Percentiles rank a stretch among this genome's conserved stretches.
Evolutionary conservation across 2,113 vertebrate species (phyloP).

Genomic region (Pachypanchax playfairii): DNA sequence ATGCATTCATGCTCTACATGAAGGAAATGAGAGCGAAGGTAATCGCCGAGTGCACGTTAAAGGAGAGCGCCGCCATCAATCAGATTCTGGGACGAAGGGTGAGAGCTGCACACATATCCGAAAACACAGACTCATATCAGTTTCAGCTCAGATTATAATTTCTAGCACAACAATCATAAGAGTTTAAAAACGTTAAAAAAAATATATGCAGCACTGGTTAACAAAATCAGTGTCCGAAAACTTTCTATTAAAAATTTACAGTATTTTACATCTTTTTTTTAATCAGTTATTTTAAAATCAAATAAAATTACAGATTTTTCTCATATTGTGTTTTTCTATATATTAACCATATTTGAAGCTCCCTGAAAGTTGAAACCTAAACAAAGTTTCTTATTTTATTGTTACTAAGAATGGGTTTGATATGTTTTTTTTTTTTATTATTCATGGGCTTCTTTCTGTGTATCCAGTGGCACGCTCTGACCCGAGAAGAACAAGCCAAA

Average conservation of each 20-base stretch:
- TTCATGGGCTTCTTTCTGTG: conserved; percentile 21
- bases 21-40: conserved; percentile 99
- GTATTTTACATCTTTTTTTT: no score
- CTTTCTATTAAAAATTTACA: no score
- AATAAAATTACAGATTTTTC: no score
- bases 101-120: conserved; percentile 56
- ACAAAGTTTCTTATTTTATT: no score
- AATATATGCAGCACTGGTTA: neutral
- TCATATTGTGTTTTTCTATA: no score
- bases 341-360: no score
- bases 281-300: no score
- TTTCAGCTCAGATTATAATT: conserved; percentile 46
- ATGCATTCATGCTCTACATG: conserved; percentile 99
- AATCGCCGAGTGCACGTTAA: conserved; percentile 97
- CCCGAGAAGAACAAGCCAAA: conserved; percentile 97
- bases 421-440: neutral
- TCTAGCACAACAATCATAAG: conserved; percentile 53
- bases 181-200: no score
- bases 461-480: conserved; percentile 95
- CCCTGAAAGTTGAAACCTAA: no score
- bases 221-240: neutral
- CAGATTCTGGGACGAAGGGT: conserved; percentile 98
- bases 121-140: conserved; percentile 19
- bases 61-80: conserved; percentile 98
- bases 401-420: no score